Base-by-base conservation (phyloP, 1,140 invertebrate species). In the Diorhabda elongata region DNA sequence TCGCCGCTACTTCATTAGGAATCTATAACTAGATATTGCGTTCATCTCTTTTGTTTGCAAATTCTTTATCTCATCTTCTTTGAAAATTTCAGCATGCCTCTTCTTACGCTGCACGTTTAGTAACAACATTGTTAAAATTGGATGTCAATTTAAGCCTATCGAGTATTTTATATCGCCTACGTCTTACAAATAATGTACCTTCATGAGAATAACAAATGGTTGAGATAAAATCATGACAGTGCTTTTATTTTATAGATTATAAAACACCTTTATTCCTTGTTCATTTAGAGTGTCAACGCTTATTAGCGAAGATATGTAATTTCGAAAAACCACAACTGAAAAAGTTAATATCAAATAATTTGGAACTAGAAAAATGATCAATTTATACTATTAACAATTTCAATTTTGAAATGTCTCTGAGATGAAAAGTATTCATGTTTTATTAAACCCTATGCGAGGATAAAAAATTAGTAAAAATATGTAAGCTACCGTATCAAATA, bases 151-250 rank as follows among this genome's bases (percentile, higher is more conserved):
- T 52, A 52, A 52, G 47, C 47, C 2, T 52, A 52, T 52, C 47
- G 4, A 52, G 47, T 52, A 52, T 52, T 52, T 52, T 52, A 52
- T 52, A 52, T 52, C 47, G 47, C 47, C 47, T 52, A 52, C 47
- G 47, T 52, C 47, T 4, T 52, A 52, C 47, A 52, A 52, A 52
- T 52, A 52, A 8, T n/a, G 47, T 52, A 52, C 47, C 47, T 52
- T 52, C 47, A 52, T 52, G 47, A 3, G 47, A 52, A 52, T n/a
- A 52, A 52, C 47, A 52, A 52, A 52, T 52, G 47, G 47, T n/a
- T 52, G n/a, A 52, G 47, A 52, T 52, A 52, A 52, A 52, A 52
- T 52, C 47, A 52, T 52, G 47, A 52, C 47, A 52, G 47, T 52
- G 47, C 47, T 52, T 52, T 52, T 52, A 52, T 52, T 52, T 52